Percentiles rank a stretch among this genome's conserved stretches.
These are phyloP conservation scores for Rhogogaster chlorosoma DNA, from an alignment of 2,888 invertebrate genomes.

Conservation along the genomic window DNA sequence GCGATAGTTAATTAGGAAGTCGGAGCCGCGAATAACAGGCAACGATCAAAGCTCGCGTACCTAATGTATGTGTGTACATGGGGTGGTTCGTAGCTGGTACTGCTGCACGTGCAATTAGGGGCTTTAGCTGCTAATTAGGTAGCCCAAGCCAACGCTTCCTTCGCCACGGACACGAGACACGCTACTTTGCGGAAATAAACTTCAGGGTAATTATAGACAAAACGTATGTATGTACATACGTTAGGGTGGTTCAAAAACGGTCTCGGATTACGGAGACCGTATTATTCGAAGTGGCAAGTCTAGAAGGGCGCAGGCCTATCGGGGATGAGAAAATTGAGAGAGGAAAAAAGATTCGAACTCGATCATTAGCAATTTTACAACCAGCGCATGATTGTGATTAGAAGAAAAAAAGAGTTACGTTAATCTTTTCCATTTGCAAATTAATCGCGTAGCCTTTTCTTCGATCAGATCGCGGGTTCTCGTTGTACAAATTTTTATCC, in stretches of 20 bases:
- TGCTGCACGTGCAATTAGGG: slow-evolving; percentile 13
- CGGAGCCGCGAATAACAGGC: not conserved
- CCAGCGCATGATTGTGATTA: too few species aligned
- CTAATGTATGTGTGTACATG: not conserved
- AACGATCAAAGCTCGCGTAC: not conserved
- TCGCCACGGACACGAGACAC: not conserved
- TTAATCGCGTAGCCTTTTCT: too few species aligned
- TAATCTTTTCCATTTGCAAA: too few species aligned
- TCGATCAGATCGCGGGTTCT: too few species aligned
- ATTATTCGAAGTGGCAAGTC: not conserved
- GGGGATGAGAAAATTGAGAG: too few species aligned
- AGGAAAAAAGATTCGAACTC: not conserved
- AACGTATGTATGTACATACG: not conserved
- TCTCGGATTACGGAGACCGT: not conserved
- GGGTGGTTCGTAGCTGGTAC: not conserved
- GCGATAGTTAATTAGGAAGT: not conserved
- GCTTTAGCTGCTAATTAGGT: slow-evolving; percentile 37
- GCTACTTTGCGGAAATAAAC: not conserved
- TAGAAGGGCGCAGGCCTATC: too few species aligned
- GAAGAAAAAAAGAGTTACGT: too few species aligned
- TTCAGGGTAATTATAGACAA: not conserved
- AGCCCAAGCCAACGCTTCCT: slow-evolving; percentile 20
- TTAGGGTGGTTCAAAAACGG: not conserved
- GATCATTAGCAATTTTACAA: not conserved
- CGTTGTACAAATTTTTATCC: too few species aligned